A percentile compares a stretch with the other conserved stretches of the same genome.
These are phyloP conservation scores for Drosophila guanche DNA, from an alignment of 1,140 invertebrate species.

Conservation along the genomic window DNA sequence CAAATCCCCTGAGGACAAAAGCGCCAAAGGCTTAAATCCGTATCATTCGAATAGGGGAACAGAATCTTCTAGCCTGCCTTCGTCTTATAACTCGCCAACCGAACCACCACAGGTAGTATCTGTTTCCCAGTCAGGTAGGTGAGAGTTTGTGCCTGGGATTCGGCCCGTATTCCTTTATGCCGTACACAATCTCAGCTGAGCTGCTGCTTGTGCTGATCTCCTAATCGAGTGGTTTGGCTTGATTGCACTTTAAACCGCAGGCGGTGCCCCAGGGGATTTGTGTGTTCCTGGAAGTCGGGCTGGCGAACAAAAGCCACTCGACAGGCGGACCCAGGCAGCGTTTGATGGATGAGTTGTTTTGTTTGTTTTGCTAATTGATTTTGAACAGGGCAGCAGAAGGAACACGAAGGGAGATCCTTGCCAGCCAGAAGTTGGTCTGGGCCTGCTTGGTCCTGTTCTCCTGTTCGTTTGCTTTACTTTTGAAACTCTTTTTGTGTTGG, in stretches of 20 bases:
- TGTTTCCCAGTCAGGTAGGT: not conserved
- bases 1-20: conserved; percentile 39
- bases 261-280: conserved; percentile 26
- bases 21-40: conserved; percentile 70
- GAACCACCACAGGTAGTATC: not conserved
- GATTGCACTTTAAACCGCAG: conserved; percentile 67
- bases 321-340: not conserved
- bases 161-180: not conserved
- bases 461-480: conserved; percentile 47
- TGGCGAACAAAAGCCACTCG: conserved; percentile 27
- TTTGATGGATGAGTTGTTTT: conserved; percentile 42
- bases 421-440: not conserved
- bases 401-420: not conserved
- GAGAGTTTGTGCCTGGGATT: conserved; percentile 13
- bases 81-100: not conserved
- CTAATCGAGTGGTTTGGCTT: conserved; percentile 53
- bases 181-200: not conserved
- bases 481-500: conserved; percentile 22
- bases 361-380: conserved; percentile 77
- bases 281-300: conserved; percentile 34
- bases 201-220: conserved; percentile 42
- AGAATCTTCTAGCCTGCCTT: conserved; percentile 20
- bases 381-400: conserved; percentile 69
- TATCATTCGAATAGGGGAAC: conserved; percentile 66
- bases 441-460: conserved; percentile 7